Conservation (phyloP, 2,113 vertebrate species). For the Istiophorus platypterus region DNA sequence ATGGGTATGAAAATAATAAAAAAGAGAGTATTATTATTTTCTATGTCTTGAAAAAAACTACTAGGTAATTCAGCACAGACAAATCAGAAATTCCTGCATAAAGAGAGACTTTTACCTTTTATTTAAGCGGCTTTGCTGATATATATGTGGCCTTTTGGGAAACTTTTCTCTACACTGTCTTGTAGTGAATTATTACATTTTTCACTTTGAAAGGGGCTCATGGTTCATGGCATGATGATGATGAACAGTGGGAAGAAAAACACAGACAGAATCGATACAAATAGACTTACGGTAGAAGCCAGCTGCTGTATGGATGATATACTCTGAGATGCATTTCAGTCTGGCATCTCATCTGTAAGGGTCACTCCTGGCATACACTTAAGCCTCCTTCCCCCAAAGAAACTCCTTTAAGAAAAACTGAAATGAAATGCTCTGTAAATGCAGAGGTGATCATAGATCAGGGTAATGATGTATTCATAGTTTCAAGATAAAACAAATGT, state of each 20-base stretch:
- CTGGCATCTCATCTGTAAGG: conserved; percentile 20
- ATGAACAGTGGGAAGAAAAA: conserved; percentile 39
- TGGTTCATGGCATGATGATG: conserved; percentile 18
- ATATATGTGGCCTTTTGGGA: conserved; percentile 17
- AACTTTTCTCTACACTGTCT: conserved; percentile 6
- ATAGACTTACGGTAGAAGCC: conserved; percentile 50
- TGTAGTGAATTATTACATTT: conserved; percentile 22
- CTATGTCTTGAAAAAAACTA: not conserved
- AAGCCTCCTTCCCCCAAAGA: not conserved
- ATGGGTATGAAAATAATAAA: not conserved
- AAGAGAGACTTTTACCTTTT: conserved; percentile 21
- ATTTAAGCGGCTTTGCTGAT: not conserved
- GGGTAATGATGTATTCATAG: conserved; percentile 10
- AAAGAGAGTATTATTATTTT: not conserved
- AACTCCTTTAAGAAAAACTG: not conserved
- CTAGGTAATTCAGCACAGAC: not conserved
- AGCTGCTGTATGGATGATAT: conserved; percentile 30
- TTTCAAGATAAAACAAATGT: not conserved
- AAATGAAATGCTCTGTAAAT: conserved; percentile 34
- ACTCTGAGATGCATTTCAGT: conserved; percentile 27
- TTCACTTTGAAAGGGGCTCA: conserved; percentile 41
- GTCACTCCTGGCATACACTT: conserved; percentile 16
- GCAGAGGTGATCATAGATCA: not conserved
- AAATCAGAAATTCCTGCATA: not conserved
- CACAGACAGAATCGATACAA: conserved; percentile 62